A percentile compares a stretch with the other conserved stretches of the same genome.
Evolutionary conservation across 2,888 invertebrate genomes (phyloP).

Genomic region (Dexiosoma caninum): DNA sequence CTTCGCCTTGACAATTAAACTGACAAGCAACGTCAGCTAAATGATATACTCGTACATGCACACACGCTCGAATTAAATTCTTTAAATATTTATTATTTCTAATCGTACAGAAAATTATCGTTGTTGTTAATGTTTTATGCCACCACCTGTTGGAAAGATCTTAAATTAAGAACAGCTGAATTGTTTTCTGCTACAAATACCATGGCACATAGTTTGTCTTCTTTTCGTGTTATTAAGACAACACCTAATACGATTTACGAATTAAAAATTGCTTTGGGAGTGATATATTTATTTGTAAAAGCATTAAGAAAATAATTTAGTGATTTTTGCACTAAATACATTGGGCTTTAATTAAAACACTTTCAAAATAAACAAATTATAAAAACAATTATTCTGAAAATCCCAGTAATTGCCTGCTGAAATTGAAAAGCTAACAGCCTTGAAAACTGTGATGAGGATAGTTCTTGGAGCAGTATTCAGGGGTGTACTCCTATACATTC

Average conservation of each 20-base stretch:
- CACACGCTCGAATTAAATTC: background rate
- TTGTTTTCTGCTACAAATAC: conserved; percentile 39
- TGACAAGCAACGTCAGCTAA: background rate
- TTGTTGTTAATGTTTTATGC: background rate
- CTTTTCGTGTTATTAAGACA: background rate
- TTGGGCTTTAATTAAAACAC: too few relatives aligned
- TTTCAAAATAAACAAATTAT: too few relatives aligned
- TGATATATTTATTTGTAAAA: background rate
- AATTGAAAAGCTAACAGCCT: too few relatives aligned
- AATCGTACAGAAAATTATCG: background rate
- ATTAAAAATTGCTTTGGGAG: conserved; percentile 15
- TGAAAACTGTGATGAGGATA: too few relatives aligned
- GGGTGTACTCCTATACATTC: too few relatives aligned
- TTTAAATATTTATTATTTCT: conserved; percentile 4
- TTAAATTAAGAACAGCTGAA: conserved; percentile 56
- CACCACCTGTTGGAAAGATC: conserved; percentile 51
- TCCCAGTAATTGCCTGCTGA: too few relatives aligned
- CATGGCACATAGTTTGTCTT: conserved; percentile 43
- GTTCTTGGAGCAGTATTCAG: too few relatives aligned
- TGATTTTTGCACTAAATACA: too few relatives aligned
- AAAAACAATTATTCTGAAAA: too few relatives aligned
- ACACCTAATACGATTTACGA: background rate
- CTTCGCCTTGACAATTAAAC: conserved; percentile 31
- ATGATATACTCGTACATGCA: too few relatives aligned
- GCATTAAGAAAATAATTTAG: background rate